Evolutionary conservation across 1,140 invertebrate species (phyloP).

Genomic region (Drosophila paulistorum): DNA sequence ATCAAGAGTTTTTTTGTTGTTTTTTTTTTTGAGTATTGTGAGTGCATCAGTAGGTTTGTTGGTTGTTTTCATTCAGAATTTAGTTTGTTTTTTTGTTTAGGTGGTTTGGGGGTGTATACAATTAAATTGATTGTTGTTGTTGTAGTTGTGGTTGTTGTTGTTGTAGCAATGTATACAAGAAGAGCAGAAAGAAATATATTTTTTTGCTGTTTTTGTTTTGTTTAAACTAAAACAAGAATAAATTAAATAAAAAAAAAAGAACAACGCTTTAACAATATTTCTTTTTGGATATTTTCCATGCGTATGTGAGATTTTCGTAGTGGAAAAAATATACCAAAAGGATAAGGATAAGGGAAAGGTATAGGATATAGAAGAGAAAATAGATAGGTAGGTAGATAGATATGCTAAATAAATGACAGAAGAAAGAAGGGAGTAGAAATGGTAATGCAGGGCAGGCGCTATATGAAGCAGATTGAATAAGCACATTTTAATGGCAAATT

Average conservation of each 20-base stretch:
- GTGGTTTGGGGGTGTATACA: conserved; percentile 46
- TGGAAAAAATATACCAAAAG: conserved; percentile 79
- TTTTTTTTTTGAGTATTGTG: conserved; percentile 28
- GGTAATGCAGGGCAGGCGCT: conserved; percentile 42
- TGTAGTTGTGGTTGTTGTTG: conserved; percentile 46
- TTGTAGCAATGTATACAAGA: conserved; percentile 77
- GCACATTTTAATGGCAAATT: conserved; percentile 39
- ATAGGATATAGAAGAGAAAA: conserved; percentile 18
- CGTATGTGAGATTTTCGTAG: conserved; percentile 66
- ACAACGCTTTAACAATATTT: conserved; percentile 75
- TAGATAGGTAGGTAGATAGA: conserved; percentile 8
- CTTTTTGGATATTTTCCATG: conserved; percentile 79
- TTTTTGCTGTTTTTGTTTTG: conserved; percentile 54
- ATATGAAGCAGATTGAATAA: conserved; percentile 51
- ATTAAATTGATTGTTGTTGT: conserved; percentile 61
- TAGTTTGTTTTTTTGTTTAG: background rate
- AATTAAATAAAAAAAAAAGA: conserved; percentile 72
- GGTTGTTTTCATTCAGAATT: background rate
- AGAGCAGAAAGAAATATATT: conserved; percentile 81
- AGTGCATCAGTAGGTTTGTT: conserved; percentile 4
- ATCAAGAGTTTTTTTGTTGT: conserved; percentile 29
- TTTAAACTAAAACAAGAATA: conserved; percentile 81
- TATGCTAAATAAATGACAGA: conserved; percentile 20
- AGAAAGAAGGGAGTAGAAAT: conserved; percentile 8
- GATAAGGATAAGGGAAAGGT: conserved; percentile 19